Evolutionary conservation across 2,888 invertebrate species (phyloP).

Genomic region (Aelia acuminata): DNA sequence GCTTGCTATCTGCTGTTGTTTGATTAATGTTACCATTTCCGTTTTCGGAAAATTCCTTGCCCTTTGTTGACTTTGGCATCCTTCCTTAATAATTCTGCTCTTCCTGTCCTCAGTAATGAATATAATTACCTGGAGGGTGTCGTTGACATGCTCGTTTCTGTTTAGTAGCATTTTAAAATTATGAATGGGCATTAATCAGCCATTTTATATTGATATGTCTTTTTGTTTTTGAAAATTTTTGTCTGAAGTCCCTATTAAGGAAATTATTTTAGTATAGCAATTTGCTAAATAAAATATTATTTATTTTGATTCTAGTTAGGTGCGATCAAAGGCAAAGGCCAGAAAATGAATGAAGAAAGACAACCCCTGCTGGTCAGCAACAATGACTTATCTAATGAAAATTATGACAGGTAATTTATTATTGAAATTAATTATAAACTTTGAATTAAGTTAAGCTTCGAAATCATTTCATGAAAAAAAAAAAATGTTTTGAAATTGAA

Average conservation of each 20-base stretch:
- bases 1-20: not conserved
- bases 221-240: not conserved
- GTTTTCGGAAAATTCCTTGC: slow-evolving; percentile 1
- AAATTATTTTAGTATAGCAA: not conserved
- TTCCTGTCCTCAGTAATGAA: not conserved
- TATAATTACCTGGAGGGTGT: not conserved
- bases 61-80: not conserved
- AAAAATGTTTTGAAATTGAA: too few species aligned
- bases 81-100: slow-evolving; percentile 13
- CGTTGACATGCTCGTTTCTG: not conserved
- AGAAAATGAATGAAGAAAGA: slow-evolving; percentile 78
- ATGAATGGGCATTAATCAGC: not conserved
- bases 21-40: not conserved
- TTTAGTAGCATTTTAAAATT: not conserved
- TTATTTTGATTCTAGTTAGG: slow-evolving; percentile 5
- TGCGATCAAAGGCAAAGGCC: slow-evolving; percentile 62
- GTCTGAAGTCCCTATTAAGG: not conserved
- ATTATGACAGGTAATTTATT: slow-evolving; percentile 65
- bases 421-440: not conserved
- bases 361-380: slow-evolving; percentile 75
- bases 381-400: slow-evolving; percentile 66
- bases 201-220: not conserved
- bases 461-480: not conserved
- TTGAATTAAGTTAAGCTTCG: too few species aligned
- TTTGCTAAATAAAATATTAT: not conserved